Evolutionary conservation across 2,113 vertebrate genomes (phyloP).

Genomic region (Heptranchias perlo): DNA sequence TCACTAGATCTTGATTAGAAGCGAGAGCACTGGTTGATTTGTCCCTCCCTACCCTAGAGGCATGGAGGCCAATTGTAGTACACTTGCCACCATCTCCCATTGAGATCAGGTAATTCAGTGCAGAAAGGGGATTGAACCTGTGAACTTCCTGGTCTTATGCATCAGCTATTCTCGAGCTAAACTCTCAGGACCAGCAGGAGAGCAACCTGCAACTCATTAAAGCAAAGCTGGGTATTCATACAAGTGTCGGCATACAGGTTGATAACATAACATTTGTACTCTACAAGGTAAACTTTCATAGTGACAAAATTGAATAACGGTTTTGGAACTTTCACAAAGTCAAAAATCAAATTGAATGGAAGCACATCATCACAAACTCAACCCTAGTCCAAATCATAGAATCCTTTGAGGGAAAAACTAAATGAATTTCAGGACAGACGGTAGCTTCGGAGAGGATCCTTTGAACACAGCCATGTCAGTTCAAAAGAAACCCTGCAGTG

Average conservation of each 20-base stretch:
- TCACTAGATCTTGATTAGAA: neutral
- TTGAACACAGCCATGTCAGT: neutral
- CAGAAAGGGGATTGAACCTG: neutral
- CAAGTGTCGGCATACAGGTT: neutral
- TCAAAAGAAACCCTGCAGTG: neutral
- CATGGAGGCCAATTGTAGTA: neutral
- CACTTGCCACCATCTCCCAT: no score
- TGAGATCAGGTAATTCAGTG: no score
- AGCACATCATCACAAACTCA: neutral
- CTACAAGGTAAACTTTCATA: neutral
- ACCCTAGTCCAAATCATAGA: neutral
- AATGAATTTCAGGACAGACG: neutral
- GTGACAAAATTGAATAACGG: neutral
- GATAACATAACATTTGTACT: neutral
- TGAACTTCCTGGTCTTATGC: no score
- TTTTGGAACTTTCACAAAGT: neutral
- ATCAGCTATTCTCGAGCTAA: no score
- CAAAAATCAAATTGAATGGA: neutral
- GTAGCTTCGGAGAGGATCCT: neutral
- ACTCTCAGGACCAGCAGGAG: no score
- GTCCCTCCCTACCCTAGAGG: neutral
- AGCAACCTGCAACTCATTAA: neutral
- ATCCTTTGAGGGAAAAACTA: neutral
- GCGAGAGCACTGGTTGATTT: neutral
- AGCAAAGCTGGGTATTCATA: neutral